Evolutionary conservation across 2,113 vertebrate genomes (phyloP), one percentile per base, ranked within the genome.

Genomic region (Podocnemis expansa): DNA sequence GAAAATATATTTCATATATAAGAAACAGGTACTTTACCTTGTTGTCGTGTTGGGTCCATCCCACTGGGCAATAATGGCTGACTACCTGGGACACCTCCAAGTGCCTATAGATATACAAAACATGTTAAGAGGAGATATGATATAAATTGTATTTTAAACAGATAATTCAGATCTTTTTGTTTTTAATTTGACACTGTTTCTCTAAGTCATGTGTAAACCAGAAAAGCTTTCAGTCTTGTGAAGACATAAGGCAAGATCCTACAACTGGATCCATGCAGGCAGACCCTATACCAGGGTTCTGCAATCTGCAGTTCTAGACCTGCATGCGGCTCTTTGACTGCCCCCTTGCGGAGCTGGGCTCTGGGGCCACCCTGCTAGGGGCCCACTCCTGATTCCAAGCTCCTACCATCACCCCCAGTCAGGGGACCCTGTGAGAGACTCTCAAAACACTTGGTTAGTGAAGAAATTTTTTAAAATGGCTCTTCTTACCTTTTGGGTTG

Each of bases 1-100:
- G 25, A 9, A 34, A 14, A 84, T 76, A 10, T 51, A 24, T 73
- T 52, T 89, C 9, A 73, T 10, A 56, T 91, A 55, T 63, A 80
- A 12, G 56, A 49, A 43, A 89, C 12, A 67, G n/a, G 78, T 19
- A 52, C 67, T 79, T 98, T 58, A 99, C 99, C 99, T 98, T 99
- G 99, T 97, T 99, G 99, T 97, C 99, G 98, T 88, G 99, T 99
- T 94, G 99, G 99, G 97, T 99, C 99, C 98, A 99, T 99, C 93
- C 99, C 99, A 70, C 99, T 99, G 84, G 99, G 98, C 95, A 99
- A 98, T 97, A 99, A 98, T n/a, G 99, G 98, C 97, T 99, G 99
- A 97, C 99, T 98, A 90, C 99, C 99, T 31, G 99, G 99, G 85
- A 99, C 99, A 95, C 99, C 99, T 96, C 98, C 99, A 45, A 99